These are phyloP conservation scores for Hirtodrosophila confusa DNA, from an alignment of 2,888 invertebrate species.

Conservation along the genomic window DNA sequence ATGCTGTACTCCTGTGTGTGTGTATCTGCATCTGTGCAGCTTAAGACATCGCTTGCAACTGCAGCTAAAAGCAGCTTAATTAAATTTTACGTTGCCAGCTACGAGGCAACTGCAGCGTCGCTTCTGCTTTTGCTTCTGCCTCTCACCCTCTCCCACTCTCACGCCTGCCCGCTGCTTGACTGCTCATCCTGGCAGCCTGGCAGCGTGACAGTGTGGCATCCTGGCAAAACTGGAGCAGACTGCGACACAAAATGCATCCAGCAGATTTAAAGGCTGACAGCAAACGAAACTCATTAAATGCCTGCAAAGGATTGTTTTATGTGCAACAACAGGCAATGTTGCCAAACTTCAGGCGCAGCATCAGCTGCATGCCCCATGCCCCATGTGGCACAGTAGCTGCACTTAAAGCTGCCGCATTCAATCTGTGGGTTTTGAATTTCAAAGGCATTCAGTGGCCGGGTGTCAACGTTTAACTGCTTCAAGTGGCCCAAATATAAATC, in stretches of 20 bases:
- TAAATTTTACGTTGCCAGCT: constrained; percentile 53
- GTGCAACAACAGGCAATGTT: constrained; percentile 28
- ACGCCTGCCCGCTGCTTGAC: background rate
- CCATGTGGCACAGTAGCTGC: too few relatives aligned
- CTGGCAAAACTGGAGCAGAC: constrained; percentile 44
- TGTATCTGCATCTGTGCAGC: constrained; percentile 48
- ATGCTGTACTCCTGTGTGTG: background rate
- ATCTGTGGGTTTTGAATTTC: background rate
- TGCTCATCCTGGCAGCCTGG: background rate
- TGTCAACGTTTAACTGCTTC: constrained; percentile 40
- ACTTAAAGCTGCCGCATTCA: constrained; percentile 15
- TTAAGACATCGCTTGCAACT: constrained; percentile 53
- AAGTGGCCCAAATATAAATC: constrained; percentile 34
- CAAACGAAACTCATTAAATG: constrained; percentile 63
- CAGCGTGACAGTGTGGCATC: background rate
- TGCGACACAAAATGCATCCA: constrained; percentile 14
- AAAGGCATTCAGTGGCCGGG: constrained; percentile 1
- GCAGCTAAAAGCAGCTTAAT: constrained; percentile 65
- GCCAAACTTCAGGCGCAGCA: constrained; percentile 47
- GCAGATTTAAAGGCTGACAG: constrained; percentile 54
- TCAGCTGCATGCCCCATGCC: background rate
- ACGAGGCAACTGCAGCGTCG: constrained; percentile 10
- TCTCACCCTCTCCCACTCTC: too few relatives aligned
- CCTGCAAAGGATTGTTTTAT: constrained; percentile 40
- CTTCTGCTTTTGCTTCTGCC: background rate